A percentile compares a stretch with the other conserved stretches of the same genome.
Evolutionary conservation across 23 tunicate genomes (phyloP).

Genomic region (Botrylloides violaceus): DNA sequence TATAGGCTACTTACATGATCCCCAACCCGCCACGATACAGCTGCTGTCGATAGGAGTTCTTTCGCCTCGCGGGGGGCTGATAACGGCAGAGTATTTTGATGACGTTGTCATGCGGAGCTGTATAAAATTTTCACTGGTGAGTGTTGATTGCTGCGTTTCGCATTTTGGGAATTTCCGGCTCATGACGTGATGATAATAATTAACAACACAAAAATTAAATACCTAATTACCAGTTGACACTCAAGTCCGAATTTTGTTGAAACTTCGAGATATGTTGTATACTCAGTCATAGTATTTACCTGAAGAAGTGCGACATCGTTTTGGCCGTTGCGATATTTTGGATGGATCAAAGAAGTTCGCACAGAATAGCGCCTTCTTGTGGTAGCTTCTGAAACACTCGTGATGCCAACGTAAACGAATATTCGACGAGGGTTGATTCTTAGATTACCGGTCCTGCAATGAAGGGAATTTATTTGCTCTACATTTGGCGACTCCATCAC

Average conservation of each 20-base stretch:
- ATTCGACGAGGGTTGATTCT: not conserved
- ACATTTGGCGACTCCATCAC: too few species aligned
- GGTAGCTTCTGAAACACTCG: not conserved
- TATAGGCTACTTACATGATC: not conserved
- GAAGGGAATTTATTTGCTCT: too few species aligned
- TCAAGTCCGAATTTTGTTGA: too few species aligned
- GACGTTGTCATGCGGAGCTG: not conserved
- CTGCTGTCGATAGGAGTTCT: not conserved
- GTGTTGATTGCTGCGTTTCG: too few species aligned
- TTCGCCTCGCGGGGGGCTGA: not conserved
- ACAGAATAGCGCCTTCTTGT: not conserved
- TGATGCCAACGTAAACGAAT: not conserved
- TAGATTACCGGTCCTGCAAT: not conserved
- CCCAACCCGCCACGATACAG: slow-evolving; percentile 3
- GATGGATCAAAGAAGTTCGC: not conserved
- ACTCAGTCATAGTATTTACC: too few species aligned
- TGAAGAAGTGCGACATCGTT: not conserved
- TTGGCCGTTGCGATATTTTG: not conserved
- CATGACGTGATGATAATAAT: too few species aligned
- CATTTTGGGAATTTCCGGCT: too few species aligned
- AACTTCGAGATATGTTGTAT: too few species aligned
- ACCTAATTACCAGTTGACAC: too few species aligned
- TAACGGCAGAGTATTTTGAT: not conserved
- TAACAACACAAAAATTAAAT: too few species aligned
- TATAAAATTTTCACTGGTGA: too few species aligned